Conservation (phyloP, 2,113 vertebrate genomes). For the Onychorhynchus coronatus region DNA sequence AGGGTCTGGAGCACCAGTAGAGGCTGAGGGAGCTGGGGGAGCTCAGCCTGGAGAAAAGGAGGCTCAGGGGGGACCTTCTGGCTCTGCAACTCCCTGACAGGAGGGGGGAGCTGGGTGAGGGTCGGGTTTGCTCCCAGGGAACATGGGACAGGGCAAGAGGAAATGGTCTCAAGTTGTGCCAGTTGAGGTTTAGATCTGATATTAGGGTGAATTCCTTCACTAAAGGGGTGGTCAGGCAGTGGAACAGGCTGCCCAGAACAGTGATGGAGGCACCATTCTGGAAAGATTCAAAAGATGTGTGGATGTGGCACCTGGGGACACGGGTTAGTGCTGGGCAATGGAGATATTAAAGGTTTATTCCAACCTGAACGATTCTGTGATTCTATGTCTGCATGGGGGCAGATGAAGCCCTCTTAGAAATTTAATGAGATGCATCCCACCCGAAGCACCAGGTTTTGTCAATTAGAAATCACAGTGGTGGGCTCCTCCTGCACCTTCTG, state of each 20-base stretch:
- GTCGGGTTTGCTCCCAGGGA: neutral
- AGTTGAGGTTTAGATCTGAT: accelerated
- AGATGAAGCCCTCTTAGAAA: neutral
- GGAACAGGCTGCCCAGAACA: neutral
- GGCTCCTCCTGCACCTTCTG: neutral
- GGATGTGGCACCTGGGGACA: neutral
- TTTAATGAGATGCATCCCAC: neutral
- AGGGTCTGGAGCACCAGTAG: neutral
- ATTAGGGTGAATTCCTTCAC: neutral
- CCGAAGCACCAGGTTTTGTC: neutral
- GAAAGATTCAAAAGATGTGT: accelerated
- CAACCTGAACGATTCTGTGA: neutral
- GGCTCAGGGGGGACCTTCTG: neutral
- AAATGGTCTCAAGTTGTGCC: accelerated
- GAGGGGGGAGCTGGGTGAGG: neutral
- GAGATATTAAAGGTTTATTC: neutral
- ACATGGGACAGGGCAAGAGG: neutral
- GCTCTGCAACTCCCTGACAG: neutral
- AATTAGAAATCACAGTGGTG: neutral
- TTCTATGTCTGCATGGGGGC: neutral
- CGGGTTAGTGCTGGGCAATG: accelerated
- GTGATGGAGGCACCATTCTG: neutral
- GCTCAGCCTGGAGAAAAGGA: neutral
- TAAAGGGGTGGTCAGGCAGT: accelerated
- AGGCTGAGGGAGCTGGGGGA: neutral